phyloP scores from a whole-genome alignment of 2,888 invertebrate species.

The Schizaphis graminum region DNA sequence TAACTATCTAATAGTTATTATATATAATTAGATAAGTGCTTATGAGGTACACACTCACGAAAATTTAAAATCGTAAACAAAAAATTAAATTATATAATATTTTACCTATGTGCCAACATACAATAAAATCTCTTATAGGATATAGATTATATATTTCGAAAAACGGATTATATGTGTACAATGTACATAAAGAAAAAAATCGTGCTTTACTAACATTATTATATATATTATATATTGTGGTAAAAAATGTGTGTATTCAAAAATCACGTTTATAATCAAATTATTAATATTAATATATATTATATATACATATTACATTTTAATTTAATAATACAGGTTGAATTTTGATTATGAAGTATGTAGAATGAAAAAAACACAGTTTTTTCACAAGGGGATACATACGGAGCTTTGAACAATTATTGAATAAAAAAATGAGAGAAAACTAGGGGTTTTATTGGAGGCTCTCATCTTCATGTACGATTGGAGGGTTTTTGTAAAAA shows the following conservation, averaged over 20 bases:
- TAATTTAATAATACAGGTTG: background rate
- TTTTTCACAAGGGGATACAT: background rate
- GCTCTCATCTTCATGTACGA: background rate
- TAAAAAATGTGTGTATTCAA: no score
- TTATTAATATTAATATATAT: no score
- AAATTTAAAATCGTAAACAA: no score
- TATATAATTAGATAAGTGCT: no score
- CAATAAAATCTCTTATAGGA: background rate
- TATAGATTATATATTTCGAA: background rate
- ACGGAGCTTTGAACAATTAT: background rate
- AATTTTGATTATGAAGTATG: background rate
- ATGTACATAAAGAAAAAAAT: background rate
- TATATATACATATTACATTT: background rate
- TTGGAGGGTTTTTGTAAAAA: background rate
- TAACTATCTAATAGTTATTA: no score
- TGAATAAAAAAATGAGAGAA: background rate
- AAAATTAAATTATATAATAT: no score
- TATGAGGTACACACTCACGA: no score
- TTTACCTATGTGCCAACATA: no score
- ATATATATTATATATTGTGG: no score
- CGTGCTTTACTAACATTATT: background rate
- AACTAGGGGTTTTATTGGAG: background rate
- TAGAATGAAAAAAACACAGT: background rate
- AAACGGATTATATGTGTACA: background rate
- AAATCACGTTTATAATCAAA: no score